Conservation (phyloP, 2,113 vertebrate genomes). For the Sardina pilchardus region DNA sequence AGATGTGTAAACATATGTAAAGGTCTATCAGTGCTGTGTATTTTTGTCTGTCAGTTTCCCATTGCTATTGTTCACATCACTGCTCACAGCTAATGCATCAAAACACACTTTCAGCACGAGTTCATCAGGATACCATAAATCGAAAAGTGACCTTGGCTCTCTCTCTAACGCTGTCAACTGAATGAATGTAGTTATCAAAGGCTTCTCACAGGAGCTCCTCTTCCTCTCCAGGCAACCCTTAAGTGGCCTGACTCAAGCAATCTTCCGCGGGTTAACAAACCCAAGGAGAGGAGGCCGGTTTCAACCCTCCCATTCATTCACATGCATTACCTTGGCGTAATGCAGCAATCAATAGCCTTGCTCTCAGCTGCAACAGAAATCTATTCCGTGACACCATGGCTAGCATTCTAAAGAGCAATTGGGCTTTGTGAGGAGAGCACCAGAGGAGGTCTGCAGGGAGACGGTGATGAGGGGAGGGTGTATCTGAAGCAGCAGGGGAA, state of each 20-base stretch:
- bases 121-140: background rate
- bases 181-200: background rate
- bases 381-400: background rate
- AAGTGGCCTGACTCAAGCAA: background rate
- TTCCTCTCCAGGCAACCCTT: background rate
- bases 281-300: background rate
- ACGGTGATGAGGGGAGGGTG: background rate
- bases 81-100: background rate
- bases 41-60: background rate
- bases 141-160: background rate
- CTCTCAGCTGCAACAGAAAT: background rate
- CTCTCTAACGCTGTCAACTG: background rate
- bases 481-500: background rate
- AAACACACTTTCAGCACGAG: background rate
- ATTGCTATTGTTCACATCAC: background rate
- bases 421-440: background rate
- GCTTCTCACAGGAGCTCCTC: background rate
- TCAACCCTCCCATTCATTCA: background rate
- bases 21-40: background rate
- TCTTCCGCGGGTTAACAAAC: background rate
- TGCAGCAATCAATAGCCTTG: slow-evolving; percentile 46
- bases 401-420: background rate
- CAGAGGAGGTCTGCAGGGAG: too few species aligned
- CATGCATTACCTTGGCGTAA: slow-evolving; percentile 44
- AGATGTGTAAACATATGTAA: too few species aligned